Base-by-base conservation (phyloP, 2,113 vertebrate genomes). In the Tichodroma muraria region DNA sequence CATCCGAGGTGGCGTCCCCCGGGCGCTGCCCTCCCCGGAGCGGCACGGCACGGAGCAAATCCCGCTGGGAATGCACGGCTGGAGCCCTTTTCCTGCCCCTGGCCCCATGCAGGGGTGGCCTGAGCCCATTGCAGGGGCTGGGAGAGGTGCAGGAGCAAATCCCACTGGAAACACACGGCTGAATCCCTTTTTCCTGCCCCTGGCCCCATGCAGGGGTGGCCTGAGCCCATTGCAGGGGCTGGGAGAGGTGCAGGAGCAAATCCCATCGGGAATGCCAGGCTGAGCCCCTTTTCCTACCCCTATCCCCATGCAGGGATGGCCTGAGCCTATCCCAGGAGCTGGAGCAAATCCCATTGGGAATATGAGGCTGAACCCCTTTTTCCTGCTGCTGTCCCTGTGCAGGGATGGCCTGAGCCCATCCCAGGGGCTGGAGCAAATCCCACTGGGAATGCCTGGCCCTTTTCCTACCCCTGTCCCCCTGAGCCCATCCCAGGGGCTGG, bases 351-450 rank as follows among this genome's bases (percentile, higher is more conserved):
- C 64, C 44, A 13, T 77, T 23, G 25, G 68, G 31, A 42, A 42
- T 47, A 5, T 50, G 24, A 73, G 91, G 91, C 91, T 69, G 87
- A 86, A 85, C 54, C 21, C 82, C n/a, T n/a, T 95, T 95, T 94
- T 76, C 96, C 93, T 91, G 11, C 49, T 85, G 24, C 33, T 35
- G 6, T 4, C 16, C 33, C 16, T 28, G 5, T 30, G 59, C 45
- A 63, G 89, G 81, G 38, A 52, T 13, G 33, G 47, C 9, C 60
- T 64, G 61, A 1, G 10, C 28, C 4, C 3, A 25, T 68, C 6
- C 28, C 23, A 24, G 19, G 53, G 37, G 8, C 56, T 23, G 64
- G 80, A 69, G n/a, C 9, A 28, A 50, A 54, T 72, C 69, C 50
- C 37, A 10, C 72, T 24, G 31, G 66, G n/a, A 38, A 44, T 38